phyloP scores from a whole-genome alignment of 2,888 invertebrate genomes.

The Drosophila merina region DNA sequence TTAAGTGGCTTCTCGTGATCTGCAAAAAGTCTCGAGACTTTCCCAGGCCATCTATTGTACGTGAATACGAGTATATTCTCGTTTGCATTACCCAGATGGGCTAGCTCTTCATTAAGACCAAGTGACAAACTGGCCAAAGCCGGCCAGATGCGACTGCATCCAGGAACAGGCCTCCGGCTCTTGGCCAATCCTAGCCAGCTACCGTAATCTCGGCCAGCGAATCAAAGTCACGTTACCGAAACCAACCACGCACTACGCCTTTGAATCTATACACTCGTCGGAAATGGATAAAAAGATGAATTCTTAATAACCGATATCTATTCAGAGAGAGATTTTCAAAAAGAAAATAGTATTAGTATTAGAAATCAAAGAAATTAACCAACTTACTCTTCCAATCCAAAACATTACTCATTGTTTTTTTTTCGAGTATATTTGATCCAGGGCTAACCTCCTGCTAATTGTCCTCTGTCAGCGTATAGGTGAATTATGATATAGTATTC shows the following conservation, averaged over 20 bases:
- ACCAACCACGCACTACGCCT: constrained; percentile 17
- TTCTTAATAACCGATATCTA: too few species aligned
- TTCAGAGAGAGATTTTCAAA: too few species aligned
- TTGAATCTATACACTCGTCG: constrained; percentile 10
- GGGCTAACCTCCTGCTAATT: constrained; percentile 62
- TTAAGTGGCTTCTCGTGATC: constrained; percentile 63
- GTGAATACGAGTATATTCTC: background rate
- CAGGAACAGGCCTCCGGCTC: constrained; percentile 23
- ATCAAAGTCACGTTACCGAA: constrained; percentile 78
- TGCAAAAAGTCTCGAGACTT: constrained; percentile 47
- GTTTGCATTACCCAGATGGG: background rate
- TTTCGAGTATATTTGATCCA: constrained; percentile 65
- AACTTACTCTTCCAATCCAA: too few species aligned
- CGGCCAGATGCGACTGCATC: constrained; percentile 50
- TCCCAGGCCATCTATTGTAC: constrained; percentile 54
- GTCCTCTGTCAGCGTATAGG: constrained; percentile 72
- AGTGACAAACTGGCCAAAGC: constrained; percentile 28
- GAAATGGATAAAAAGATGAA: background rate
- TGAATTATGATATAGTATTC: constrained; percentile 78
- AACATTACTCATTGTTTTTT: too few species aligned
- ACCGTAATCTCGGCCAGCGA: constrained; percentile 72
- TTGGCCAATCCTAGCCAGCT: constrained; percentile 38
- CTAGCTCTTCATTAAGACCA: constrained; percentile 67
- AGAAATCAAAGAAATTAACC: too few species aligned
- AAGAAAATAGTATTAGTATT: too few species aligned